These are phyloP conservation scores for Ypsolopha scabrella DNA, from an alignment of 2,888 invertebrate genomes.

Conservation along the genomic window DNA sequence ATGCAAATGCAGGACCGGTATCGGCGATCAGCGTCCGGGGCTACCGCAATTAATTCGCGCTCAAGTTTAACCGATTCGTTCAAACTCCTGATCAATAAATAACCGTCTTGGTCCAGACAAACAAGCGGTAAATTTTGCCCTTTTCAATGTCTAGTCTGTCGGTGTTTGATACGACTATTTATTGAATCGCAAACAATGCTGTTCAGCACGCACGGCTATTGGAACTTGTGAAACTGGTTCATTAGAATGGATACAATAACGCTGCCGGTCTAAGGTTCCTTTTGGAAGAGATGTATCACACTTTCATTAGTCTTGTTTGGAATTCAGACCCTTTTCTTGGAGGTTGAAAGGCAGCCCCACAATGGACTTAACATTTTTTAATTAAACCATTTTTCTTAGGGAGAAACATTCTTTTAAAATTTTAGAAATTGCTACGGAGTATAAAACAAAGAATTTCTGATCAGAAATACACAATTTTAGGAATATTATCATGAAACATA, in stretches of 20 bases:
- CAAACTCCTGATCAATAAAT: conserved; percentile 10
- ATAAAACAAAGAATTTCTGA: too few species aligned
- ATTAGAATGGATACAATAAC: conserved; percentile 16
- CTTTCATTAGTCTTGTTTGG: too few species aligned
- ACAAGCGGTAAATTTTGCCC: conserved; percentile 9
- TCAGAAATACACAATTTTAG: too few species aligned
- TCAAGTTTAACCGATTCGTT: conserved; percentile 5
- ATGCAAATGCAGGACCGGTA: neutral
- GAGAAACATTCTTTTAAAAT: conserved; percentile 2
- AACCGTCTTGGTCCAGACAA: conserved; percentile 7
- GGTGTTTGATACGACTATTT: conserved; percentile 20
- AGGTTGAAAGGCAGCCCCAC: too few species aligned
- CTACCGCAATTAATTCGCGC: conserved; percentile 5
- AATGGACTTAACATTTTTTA: too few species aligned
- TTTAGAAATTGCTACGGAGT: too few species aligned
- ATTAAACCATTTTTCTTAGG: too few species aligned
- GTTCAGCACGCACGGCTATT: conserved; percentile 8
- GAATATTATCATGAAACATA: too few species aligned
- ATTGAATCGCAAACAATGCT: conserved; percentile 12
- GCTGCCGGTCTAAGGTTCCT: too few species aligned
- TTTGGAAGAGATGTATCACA: too few species aligned
- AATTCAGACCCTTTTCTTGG: too few species aligned
- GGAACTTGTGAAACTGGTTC: conserved; percentile 26
- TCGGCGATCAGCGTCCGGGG: neutral
- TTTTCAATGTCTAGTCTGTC: conserved; percentile 7